Conservation (phyloP, 2,888 invertebrate species). For the Taphrorychus bicolor region DNA sequence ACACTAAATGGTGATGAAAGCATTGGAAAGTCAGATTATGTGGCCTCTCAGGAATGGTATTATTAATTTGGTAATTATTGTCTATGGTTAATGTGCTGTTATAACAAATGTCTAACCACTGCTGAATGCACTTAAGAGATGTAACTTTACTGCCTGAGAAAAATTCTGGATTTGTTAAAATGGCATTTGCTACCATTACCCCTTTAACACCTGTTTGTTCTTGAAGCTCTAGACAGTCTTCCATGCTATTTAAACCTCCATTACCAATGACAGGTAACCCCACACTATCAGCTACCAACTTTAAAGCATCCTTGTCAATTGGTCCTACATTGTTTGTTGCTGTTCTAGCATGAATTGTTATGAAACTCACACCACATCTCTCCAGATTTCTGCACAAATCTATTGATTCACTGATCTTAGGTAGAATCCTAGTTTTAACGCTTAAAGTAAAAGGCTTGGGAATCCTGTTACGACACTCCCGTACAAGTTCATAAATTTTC, state of each 20-base stretch:
- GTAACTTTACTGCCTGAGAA: slow-evolving; percentile 78
- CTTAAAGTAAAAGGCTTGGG: slow-evolving; percentile 83
- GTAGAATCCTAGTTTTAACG: slow-evolving; percentile 86
- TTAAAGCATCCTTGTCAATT: slow-evolving; percentile 74
- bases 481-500: slow-evolving; percentile 79
- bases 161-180: slow-evolving; percentile 90
- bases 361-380: slow-evolving; percentile 84
- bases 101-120: slow-evolving; percentile 80
- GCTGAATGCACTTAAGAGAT: slow-evolving; percentile 77
- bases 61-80: slow-evolving; percentile 31
- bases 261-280: slow-evolving; percentile 89
- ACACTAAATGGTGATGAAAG: slow-evolving; percentile 96
- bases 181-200: slow-evolving; percentile 91
- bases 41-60: slow-evolving; percentile 62
- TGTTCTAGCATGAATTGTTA: slow-evolving; percentile 94
- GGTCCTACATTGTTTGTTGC: slow-evolving; percentile 77
- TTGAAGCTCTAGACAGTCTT: slow-evolving; percentile 75
- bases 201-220: slow-evolving; percentile 76
- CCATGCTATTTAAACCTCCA: slow-evolving; percentile 81
- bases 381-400: slow-evolving; percentile 82
- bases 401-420: slow-evolving; percentile 75
- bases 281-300: slow-evolving; percentile 74
- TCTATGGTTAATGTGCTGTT: slow-evolving; percentile 57
- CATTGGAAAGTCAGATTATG: slow-evolving; percentile 75
- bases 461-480: slow-evolving; percentile 75